A percentile compares a stretch with the other conserved stretches of the same genome.
phyloP scores from a whole-genome alignment of 2,888 invertebrate genomes.

The Ennomos erosarius region DNA sequence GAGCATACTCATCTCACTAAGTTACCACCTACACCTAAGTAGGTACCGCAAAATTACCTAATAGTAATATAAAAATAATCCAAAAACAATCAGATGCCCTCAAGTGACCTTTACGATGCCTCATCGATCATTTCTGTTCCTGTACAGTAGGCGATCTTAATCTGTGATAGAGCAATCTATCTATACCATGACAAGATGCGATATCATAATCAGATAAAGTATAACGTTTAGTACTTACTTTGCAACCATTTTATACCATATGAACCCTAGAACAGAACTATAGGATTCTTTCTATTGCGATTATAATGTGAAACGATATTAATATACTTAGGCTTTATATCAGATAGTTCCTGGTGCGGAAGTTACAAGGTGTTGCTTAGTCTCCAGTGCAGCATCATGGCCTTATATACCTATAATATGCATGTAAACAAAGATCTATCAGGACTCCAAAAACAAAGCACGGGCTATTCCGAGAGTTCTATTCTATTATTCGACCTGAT shows the following conservation, averaged over 20 bases:
- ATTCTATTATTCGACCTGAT: too few relatives aligned
- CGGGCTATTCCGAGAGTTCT: too few relatives aligned
- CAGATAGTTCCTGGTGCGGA: too few relatives aligned
- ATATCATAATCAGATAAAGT: conserved; percentile 27
- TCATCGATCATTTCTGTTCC: conserved; percentile 19
- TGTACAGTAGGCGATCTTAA: conserved; percentile 17
- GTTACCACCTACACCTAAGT: neutral
- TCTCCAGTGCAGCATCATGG: too few relatives aligned
- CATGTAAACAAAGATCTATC: too few relatives aligned
- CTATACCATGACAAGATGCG: conserved; percentile 16
- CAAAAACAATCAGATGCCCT: conserved; percentile 8
- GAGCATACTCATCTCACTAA: neutral
- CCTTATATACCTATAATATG: too few relatives aligned
- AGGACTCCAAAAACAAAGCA: too few relatives aligned
- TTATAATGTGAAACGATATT: too few relatives aligned
- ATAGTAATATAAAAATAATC: neutral
- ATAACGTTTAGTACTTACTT: neutral
- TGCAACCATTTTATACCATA: neutral
- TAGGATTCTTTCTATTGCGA: too few relatives aligned
- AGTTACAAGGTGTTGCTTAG: too few relatives aligned
- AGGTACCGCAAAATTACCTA: neutral
- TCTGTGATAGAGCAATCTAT: conserved; percentile 17
- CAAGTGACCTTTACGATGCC: conserved; percentile 21
- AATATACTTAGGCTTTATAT: too few relatives aligned
- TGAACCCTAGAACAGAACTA: neutral